These are phyloP conservation scores for Enoplosus armatus DNA, from an alignment of 2,797 vertebrate genomes.

Conservation along the genomic window DNA sequence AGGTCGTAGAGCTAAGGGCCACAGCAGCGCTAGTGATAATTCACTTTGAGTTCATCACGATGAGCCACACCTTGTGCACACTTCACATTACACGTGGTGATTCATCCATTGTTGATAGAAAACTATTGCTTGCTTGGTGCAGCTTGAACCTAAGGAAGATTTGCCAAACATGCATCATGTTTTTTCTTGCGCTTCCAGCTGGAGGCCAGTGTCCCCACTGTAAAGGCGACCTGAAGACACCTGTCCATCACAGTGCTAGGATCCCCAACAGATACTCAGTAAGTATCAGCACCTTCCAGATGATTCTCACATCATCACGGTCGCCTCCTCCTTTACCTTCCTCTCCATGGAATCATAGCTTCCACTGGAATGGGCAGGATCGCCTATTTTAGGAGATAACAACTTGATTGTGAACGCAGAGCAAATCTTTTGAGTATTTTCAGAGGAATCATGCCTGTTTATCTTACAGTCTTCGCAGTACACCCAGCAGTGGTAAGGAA, in stretches of 20 bases:
- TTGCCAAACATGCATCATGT: background rate
- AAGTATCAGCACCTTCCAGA: constrained; percentile 29
- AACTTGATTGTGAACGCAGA: background rate
- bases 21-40: no score
- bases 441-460: background rate
- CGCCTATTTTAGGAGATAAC: background rate
- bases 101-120: background rate
- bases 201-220: constrained; percentile 58
- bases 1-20: no score
- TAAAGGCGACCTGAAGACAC: constrained; percentile 29
- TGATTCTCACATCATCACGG: background rate
- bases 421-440: background rate
- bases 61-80: background rate
- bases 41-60: background rate
- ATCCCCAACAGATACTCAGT: constrained; percentile 75
- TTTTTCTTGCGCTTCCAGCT: constrained; percentile 36
- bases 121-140: background rate
- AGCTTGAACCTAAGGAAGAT: background rate
- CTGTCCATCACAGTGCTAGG: constrained; percentile 41
- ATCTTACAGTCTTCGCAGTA: constrained; percentile 75
- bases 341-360: background rate
- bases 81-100: no score
- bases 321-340: background rate
- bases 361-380: background rate
- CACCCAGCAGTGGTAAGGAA: constrained; percentile 78